phyloP scores from a whole-genome alignment of 1,140 invertebrate species.

The Oncopeltus fasciatus region DNA sequence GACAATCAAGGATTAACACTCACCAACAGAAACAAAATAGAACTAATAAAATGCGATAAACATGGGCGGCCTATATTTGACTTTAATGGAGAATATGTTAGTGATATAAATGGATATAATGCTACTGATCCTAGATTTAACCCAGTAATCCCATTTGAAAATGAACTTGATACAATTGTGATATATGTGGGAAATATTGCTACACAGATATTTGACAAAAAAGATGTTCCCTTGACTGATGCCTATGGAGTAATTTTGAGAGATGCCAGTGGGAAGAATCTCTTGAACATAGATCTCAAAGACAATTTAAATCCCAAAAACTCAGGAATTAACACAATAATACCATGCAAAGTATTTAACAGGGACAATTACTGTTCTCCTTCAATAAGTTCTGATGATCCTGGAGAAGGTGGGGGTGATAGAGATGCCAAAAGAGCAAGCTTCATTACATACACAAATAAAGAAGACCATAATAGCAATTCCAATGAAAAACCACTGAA shows the following conservation, averaged over 20 bases:
- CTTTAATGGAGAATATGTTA: background rate
- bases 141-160: background rate
- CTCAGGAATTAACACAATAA: too few species aligned
- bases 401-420: background rate
- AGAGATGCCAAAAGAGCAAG: background rate
- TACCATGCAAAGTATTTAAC: too few species aligned
- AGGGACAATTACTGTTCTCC: background rate
- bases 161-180: background rate
- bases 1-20: background rate
- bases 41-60: background rate
- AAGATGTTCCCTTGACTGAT: background rate
- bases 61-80: background rate
- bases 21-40: background rate
- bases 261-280: background rate
- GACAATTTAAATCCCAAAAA: too few species aligned
- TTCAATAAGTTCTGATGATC: background rate
- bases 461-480: background rate
- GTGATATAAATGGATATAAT: background rate
- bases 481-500: background rate
- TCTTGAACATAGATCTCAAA: background rate
- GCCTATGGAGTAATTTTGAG: constrained; percentile 3
- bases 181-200: background rate
- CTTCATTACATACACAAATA: background rate
- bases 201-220: background rate
- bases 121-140: background rate